A percentile compares a stretch with the other conserved stretches of the same genome.
phyloP scores from a whole-genome alignment of 2,888 invertebrate genomes.

The Xanthorhoe spadicearia region DNA sequence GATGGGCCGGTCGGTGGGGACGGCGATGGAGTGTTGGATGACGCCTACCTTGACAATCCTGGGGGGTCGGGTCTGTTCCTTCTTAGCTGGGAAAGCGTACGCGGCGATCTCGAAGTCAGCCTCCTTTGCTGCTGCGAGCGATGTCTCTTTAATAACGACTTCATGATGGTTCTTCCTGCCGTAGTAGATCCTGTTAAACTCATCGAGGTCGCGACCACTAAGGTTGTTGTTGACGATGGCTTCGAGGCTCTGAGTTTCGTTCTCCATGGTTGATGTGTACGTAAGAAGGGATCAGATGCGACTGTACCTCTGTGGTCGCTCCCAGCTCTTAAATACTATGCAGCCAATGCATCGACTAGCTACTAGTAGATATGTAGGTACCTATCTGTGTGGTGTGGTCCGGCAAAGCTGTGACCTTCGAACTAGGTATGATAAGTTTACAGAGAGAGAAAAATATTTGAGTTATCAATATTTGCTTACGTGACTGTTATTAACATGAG shows the following conservation, averaged over 20 bases:
- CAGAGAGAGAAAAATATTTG: constrained; percentile 68
- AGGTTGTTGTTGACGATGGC: constrained; percentile 74
- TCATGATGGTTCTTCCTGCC: constrained; percentile 72
- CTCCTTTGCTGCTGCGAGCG: constrained; percentile 82
- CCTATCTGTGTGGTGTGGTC: constrained; percentile 70
- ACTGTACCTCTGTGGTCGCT: constrained; percentile 53
- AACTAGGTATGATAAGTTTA: constrained; percentile 59
- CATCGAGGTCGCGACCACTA: constrained; percentile 72
- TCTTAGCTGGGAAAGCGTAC: constrained; percentile 77
- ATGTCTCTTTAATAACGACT: constrained; percentile 74
- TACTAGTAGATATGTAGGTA: constrained; percentile 46
- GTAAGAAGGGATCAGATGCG: constrained; percentile 45
- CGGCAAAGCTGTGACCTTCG: constrained; percentile 67
- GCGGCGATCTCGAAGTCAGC: constrained; percentile 83
- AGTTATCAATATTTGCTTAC: constrained; percentile 58
- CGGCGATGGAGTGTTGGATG: constrained; percentile 94
- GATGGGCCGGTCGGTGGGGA: constrained; percentile 91
- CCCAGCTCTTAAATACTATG: constrained; percentile 65
- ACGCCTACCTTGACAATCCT: constrained; percentile 93
- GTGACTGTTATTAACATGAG: constrained; percentile 44
- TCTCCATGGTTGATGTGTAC: constrained; percentile 66
- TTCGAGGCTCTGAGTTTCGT: constrained; percentile 77
- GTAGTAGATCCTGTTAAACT: constrained; percentile 78
- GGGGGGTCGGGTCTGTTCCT: constrained; percentile 85
- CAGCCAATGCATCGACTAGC: constrained; percentile 51